Evolutionary conservation across 2,888 invertebrate species (phyloP), one percentile per base, ranked within the genome.

Genomic region (Apoderus coryli): DNA sequence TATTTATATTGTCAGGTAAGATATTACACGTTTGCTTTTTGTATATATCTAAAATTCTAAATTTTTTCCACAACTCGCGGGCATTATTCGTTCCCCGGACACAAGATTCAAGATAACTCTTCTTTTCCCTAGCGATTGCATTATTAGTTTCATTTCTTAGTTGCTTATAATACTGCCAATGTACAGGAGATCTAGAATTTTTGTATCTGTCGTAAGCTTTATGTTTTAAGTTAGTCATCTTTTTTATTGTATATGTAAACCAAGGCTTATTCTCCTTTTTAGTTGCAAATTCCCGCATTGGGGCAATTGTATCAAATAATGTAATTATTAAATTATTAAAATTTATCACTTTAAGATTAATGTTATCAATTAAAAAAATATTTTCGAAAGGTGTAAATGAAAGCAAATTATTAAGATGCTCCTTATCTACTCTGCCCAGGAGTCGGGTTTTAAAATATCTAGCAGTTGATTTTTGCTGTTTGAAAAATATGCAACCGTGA

Each of bases 171-270:
- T 19, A 19, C n/a, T 19, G 6, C 19, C 19, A 19, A 7, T 19
- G 19, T n/a, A n/a, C 19, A 19, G 19, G 7, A 6, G 19, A 19
- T n/a, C 19, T 6, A 7, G 19, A 7, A 6, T 19, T 19, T 19
- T 19, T 19, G n/a, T 19, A 19, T 19, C n/a, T 19, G 6, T 19
- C n/a, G n/a, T 19, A 19, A n/a, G 19, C 19, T 19, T 19, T 19
- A 19, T 19, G 7, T 7, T 6, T 19, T 19, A 19, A n/a, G 6
- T 19, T 19, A 6, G n/a, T n/a, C 7, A 19, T 7, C 6, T n/a
- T 19, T 19, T 19, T 19, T 19, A 19, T 19, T 19, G 19, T 19
- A 19, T 19, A 6, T 7, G 19, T 19, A 19, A 19, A 19, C 19
- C 19, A 19, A 19, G 19, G 19, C 19, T 7, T 19, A 6, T n/a